Evolutionary conservation across 2,113 vertebrate species (phyloP).

Genomic region (Tichodroma muraria): DNA sequence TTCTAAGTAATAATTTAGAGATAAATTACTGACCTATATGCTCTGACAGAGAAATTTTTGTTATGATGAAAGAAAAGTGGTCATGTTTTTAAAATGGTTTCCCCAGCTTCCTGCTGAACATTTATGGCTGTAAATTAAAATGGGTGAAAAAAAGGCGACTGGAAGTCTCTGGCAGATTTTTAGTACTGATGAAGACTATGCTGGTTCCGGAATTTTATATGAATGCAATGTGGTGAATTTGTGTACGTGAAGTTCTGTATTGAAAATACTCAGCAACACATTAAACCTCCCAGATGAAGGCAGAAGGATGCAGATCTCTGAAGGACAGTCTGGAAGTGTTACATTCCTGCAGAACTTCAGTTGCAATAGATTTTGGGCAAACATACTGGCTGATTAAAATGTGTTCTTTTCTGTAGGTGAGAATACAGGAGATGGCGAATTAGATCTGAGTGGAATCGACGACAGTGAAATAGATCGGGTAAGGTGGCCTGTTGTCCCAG

Average conservation of each 20-base stretch:
- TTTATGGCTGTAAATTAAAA: slow-evolving; percentile 10
- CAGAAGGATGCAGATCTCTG: background rate
- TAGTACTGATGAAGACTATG: background rate
- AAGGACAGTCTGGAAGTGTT: background rate
- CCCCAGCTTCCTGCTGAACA: background rate
- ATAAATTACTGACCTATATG: background rate
- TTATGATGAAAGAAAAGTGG: background rate
- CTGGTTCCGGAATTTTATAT: slow-evolving; percentile 30
- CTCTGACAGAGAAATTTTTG: background rate
- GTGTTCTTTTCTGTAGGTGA: slow-evolving; percentile 70
- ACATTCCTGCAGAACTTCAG: background rate
- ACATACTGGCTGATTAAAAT: background rate
- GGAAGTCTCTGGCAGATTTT: background rate
- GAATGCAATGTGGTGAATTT: slow-evolving; percentile 16
- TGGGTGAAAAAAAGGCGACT: background rate
- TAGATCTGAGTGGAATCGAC: slow-evolving; percentile 94
- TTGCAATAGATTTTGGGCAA: background rate
- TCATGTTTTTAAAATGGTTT: background rate
- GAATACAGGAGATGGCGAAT: slow-evolving; percentile 78
- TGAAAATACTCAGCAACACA: background rate
- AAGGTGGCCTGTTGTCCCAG: background rate
- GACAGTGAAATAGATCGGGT: slow-evolving; percentile 95
- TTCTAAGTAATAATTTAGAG: background rate
- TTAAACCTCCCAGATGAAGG: background rate
- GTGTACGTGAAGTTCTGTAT: background rate